phyloP scores from a whole-genome alignment of 2,797 vertebrate species.

The Geotria australis region DNA sequence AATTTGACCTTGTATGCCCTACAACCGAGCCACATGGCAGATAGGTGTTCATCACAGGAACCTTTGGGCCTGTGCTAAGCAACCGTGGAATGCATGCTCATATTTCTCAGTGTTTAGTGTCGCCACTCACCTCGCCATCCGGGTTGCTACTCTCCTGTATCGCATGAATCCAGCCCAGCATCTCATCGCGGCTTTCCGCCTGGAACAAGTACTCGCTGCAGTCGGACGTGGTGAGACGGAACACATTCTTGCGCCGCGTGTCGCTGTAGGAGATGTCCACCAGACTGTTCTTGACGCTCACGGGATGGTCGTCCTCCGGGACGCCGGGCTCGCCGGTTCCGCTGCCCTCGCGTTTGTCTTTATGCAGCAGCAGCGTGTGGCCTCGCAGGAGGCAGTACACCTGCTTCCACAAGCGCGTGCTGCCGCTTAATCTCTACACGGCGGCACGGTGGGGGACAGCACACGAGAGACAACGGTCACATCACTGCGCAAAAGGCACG shows the following conservation, averaged over 20 bases:
- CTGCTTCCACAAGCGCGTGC: constrained; percentile 79
- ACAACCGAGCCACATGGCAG: too few species aligned
- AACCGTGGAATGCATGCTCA: too few species aligned
- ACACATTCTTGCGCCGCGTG: constrained; percentile 75
- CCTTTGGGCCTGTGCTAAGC: too few species aligned
- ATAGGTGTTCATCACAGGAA: too few species aligned
- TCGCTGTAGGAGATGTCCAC: constrained; percentile 97
- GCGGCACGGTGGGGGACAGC: neutral
- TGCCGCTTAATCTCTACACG: constrained; percentile 10
- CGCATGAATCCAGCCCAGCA: constrained; percentile 87
- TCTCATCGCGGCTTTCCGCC: constrained; percentile 85
- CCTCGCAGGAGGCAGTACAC: constrained; percentile 57
- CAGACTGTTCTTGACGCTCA: constrained; percentile 81
- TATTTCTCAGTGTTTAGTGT: too few species aligned
- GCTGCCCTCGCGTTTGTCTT: constrained; percentile 73
- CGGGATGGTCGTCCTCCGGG: constrained; percentile 54
- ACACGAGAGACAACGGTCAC: constrained; percentile 6
- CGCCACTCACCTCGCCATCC: constrained; percentile 52
- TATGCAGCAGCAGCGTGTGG: constrained; percentile 67
- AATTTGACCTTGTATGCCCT: too few species aligned
- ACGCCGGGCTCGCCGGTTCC: constrained; percentile 19
- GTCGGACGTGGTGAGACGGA: constrained; percentile 86
- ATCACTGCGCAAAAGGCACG: constrained; percentile 36
- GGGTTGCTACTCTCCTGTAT: constrained; percentile 82
- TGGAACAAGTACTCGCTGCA: constrained; percentile 99